phyloP scores from a whole-genome alignment of 2,113 vertebrate species.

The Takifugu bimaculatus region DNA sequence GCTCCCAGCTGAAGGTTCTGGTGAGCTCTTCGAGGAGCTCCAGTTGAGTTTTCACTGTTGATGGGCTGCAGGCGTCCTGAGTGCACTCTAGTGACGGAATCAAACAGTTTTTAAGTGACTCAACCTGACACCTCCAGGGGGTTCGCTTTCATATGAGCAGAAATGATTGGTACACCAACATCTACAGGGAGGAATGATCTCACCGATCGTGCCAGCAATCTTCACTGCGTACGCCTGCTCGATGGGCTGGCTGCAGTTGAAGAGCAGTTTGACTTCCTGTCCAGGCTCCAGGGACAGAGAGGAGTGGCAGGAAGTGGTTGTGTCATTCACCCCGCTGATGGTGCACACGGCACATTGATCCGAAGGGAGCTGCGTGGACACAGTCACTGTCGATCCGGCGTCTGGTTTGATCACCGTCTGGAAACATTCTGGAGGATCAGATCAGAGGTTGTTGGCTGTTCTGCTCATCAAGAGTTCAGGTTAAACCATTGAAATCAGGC shows the following conservation, averaged over 20 bases:
- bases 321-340: neutral
- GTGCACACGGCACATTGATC: constrained; percentile 57
- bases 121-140: too few species aligned
- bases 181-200: constrained; percentile 21
- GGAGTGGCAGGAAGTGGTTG: constrained; percentile 21
- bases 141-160: too few species aligned
- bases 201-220: constrained; percentile 77
- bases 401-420: constrained; percentile 43
- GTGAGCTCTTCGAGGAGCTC: constrained; percentile 68
- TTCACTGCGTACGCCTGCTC: constrained; percentile 66
- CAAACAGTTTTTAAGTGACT: neutral
- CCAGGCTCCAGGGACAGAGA: constrained; percentile 66
- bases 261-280: constrained; percentile 61
- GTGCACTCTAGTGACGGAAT: constrained; percentile 76
- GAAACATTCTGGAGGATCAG: constrained; percentile 58
- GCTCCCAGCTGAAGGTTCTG: constrained; percentile 78
- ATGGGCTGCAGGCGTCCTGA: constrained; percentile 70
- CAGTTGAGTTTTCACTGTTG: constrained; percentile 66
- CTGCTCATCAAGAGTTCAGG: too few species aligned
- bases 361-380: constrained; percentile 27
- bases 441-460: neutral
- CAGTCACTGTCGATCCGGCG: constrained; percentile 48
- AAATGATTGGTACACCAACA: too few species aligned
- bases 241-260: constrained; percentile 69
- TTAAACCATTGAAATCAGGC: neutral